These are phyloP conservation scores for Brienomyrus longianalis DNA, from an alignment of 2,113 vertebrate species.

Conservation along the genomic window DNA sequence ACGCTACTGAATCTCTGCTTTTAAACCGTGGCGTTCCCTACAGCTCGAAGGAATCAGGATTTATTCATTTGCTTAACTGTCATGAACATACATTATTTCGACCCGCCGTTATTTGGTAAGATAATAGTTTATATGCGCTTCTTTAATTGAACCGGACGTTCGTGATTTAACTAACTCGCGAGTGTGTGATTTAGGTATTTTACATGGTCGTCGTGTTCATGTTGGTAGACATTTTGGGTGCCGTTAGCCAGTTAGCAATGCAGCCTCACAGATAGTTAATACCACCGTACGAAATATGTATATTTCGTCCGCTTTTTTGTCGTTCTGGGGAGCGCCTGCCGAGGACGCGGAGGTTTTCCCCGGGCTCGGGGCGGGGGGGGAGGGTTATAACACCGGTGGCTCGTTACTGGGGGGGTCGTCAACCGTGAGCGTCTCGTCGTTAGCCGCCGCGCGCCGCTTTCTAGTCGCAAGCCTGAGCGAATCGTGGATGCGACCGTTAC, in stretches of 20 bases:
- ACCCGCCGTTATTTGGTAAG: not conserved
- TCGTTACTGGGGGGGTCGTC: not conserved
- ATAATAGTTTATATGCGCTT: not conserved
- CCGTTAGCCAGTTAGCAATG: not conserved
- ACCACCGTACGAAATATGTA: not conserved
- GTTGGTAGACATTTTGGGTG: slow-evolving; percentile 11
- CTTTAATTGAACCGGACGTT: not conserved
- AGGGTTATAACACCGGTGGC: not conserved
- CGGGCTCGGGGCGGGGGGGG: not conserved
- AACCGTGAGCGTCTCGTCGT: not conserved
- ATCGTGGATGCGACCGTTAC: not conserved
- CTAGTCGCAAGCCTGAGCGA: not conserved
- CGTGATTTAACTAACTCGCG: not conserved
- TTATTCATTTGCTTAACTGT: not conserved
- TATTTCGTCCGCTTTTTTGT: not conserved
- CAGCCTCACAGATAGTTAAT: not conserved
- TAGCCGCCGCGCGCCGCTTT: not conserved
- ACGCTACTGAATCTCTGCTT: not conserved
- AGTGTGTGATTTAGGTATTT: not conserved
- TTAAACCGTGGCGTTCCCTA: not conserved
- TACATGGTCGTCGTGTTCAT: not conserved
- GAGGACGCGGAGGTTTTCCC: not conserved
- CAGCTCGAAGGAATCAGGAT: not conserved
- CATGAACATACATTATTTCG: not conserved
- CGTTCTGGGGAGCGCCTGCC: not conserved